Evolutionary conservation across 2,113 vertebrate genomes (phyloP), one percentile per base, ranked within the genome.

Genomic region (Stictonetta naevosa): DNA sequence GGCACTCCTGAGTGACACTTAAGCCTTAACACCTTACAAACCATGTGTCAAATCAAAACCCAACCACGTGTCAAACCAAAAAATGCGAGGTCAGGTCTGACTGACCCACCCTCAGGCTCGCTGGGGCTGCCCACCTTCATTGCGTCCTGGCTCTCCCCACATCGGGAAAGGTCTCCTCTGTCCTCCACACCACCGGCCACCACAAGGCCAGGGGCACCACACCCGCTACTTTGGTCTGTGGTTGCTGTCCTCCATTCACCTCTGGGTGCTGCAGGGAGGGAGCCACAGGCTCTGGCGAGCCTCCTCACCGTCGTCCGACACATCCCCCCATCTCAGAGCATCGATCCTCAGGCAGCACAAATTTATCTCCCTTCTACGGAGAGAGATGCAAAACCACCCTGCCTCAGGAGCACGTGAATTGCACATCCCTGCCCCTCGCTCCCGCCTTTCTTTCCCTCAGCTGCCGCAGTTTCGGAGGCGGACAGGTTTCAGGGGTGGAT

Each of bases 1-100:
- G 17, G 8, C 29, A 3, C 21, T 21, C 29, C 33, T 1, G 6
- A 16, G 29, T 25, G 33, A 28, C 36, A 25, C 42, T 40, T 14
- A 14, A 18, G 19, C 34, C 31, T n/a, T n/a, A 34, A 14, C 52
- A 46, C 42, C 36, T 59, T 23, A 10, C 59, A 69, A 60, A 62
- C 8, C 42, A 3, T 0, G 13, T 11, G 63, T 55, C 31, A 12
- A 6, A 8, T 13, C 50, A 36, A 25, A 19, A 46, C 44, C 44
- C 44, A 60, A 62, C 8, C 42, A 2, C 1, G 13, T 11, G 63
- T 55, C 34, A 10, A 6, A 8, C 23, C 50, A 33, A 22, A 21
- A 40, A 15, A 15, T 2, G 2, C 29, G 3, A 21, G 42, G 29
- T 12, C 28, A 0, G 29, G 1, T 5, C 21, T 40, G 52, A 38